Conservation (phyloP, 1,140 invertebrate species). For the Drosophila tristis region DNA sequence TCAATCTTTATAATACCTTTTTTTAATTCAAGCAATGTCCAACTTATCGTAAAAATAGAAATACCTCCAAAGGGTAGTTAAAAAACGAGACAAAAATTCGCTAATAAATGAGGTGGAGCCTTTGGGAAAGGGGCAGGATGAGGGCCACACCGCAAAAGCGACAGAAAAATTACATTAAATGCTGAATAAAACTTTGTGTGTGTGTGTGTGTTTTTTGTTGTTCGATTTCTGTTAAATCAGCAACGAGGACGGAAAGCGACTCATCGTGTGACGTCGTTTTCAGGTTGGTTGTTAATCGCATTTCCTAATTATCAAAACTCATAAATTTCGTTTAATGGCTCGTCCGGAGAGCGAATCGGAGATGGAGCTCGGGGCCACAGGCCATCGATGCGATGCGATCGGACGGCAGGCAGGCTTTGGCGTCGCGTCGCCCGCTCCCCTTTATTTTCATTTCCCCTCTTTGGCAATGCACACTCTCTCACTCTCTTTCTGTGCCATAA, state of each 20-base stretch:
- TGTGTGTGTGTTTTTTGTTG: not conserved
- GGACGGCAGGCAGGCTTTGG: constrained; percentile 9
- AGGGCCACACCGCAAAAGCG: constrained; percentile 5
- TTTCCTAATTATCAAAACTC: constrained; percentile 74
- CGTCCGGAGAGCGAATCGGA: constrained; percentile 1
- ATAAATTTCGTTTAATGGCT: constrained; percentile 62
- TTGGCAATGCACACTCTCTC: constrained; percentile 40
- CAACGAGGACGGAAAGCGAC: not conserved
- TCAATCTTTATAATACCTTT: too few species aligned
- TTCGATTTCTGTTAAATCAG: too few species aligned
- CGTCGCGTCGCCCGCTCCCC: constrained; percentile 10
- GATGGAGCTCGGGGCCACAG: too few species aligned
- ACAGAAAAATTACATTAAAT: constrained; percentile 44
- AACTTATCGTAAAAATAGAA: too few species aligned
- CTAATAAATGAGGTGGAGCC: not conserved
- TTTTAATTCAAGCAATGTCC: too few species aligned
- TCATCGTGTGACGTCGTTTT: constrained; percentile 40
- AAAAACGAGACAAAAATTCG: not conserved
- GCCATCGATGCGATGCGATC: constrained; percentile 25
- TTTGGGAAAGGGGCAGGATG: too few species aligned
- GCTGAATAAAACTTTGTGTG: constrained; percentile 9
- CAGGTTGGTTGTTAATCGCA: constrained; percentile 51
- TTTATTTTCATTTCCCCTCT: constrained; percentile 51
- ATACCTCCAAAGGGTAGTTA: too few species aligned
- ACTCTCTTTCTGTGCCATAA: constrained; percentile 56